Evolutionary conservation across 2,888 invertebrate species (phyloP).

Genomic region (Lydus trimaculatus): DNA sequence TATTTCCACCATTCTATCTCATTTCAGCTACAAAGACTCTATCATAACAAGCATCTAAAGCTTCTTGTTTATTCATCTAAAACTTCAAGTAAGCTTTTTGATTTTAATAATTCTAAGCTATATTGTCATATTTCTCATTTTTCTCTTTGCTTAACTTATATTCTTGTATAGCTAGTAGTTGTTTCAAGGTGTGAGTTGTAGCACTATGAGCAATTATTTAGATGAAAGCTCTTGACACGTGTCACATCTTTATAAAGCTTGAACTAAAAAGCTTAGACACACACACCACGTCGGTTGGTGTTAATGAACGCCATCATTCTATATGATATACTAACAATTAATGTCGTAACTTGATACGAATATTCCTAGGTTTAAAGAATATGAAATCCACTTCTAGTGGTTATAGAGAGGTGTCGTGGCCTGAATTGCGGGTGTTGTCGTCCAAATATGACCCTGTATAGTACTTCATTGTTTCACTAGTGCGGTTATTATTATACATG

Average conservation of each 20-base stretch:
- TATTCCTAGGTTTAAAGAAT: conserved; percentile 20
- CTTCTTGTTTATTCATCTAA: conserved; percentile 6
- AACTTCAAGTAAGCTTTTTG: not conserved
- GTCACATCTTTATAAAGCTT: conserved; percentile 25
- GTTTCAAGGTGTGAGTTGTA: conserved; percentile 18
- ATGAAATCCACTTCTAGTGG: not conserved
- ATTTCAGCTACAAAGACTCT: not conserved
- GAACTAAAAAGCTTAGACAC: conserved; percentile 30
- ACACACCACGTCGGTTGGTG: conserved; percentile 28
- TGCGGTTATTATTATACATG: not conserved
- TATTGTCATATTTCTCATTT: not conserved
- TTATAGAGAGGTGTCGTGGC: conserved; percentile 12
- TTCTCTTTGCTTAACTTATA: not conserved
- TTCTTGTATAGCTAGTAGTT: not conserved
- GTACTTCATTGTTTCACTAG: not conserved
- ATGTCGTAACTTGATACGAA: conserved; percentile 38
- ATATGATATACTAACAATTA: conserved; percentile 38
- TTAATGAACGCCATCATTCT: conserved; percentile 31
- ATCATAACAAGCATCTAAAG: not conserved
- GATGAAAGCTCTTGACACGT: conserved; percentile 27
- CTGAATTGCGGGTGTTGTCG: conserved; percentile 16
- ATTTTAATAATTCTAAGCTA: conserved; percentile 6
- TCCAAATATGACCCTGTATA: not conserved
- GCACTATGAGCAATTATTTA: conserved; percentile 24
- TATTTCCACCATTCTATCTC: not conserved